phyloP scores from a whole-genome alignment of 2,113 vertebrate species.

The Poeciliopsis occidentalis region DNA sequence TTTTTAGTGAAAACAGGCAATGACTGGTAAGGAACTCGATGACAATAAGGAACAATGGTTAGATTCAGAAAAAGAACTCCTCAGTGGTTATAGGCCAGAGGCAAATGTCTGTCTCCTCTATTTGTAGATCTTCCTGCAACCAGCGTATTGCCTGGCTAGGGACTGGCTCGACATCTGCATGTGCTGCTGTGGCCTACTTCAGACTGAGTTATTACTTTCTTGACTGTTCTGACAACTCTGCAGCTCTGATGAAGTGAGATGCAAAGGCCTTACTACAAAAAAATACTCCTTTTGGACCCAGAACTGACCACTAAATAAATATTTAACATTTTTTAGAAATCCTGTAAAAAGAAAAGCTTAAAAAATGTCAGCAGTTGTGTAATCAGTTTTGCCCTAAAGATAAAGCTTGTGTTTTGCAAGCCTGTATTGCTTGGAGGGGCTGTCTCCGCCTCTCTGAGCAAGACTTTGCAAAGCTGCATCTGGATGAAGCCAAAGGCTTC shows the following conservation, averaged over 20 bases:
- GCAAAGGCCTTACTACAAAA: conserved; percentile 45
- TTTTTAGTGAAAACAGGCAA: conserved; percentile 48
- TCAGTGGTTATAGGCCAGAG: conserved; percentile 44
- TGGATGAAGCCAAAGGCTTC: too few relatives aligned
- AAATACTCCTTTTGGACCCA: conserved; percentile 14
- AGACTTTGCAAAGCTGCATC: too few relatives aligned
- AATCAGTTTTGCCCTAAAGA: neutral
- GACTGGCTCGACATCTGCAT: conserved; percentile 61
- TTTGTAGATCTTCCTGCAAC: conserved; percentile 51
- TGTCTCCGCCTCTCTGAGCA: neutral
- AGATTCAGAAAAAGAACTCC: conserved; percentile 41
- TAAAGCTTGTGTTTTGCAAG: neutral
- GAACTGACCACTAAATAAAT: neutral
- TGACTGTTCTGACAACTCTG: conserved; percentile 39
- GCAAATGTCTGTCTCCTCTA: conserved; percentile 36
- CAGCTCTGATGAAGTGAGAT: conserved; percentile 20
- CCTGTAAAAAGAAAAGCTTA: neutral
- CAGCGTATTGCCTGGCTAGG: conserved; percentile 26
- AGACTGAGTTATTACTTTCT: conserved; percentile 61
- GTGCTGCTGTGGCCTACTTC: conserved; percentile 75
- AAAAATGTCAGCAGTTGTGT: neutral
- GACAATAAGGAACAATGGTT: conserved; percentile 42
- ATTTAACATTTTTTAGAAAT: neutral
- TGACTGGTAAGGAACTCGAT: neutral
- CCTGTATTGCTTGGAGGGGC: neutral